phyloP scores from a whole-genome alignment of 2,797 vertebrate genomes.

The Oreonectes daqikongensis region DNA sequence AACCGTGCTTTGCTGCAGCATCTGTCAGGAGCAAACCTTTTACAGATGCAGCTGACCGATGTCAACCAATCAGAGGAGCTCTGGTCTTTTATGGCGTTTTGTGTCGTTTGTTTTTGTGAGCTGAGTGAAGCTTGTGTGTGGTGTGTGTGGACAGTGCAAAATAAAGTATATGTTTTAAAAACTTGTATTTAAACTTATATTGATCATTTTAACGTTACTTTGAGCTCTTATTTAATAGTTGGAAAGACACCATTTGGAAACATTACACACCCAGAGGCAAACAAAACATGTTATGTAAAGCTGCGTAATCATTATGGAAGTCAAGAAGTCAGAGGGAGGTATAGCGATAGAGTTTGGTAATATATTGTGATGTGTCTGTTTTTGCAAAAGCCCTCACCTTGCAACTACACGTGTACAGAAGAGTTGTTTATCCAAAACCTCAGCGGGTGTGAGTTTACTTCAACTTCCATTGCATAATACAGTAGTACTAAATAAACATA shows the following conservation, averaged over 20 bases:
- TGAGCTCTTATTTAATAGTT: neutral
- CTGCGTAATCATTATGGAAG: neutral
- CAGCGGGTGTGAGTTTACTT: neutral
- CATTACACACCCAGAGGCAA: neutral
- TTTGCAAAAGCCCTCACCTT: neutral
- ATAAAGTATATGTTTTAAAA: conserved; percentile 15
- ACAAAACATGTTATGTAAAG: conserved; percentile 14
- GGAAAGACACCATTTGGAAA: neutral
- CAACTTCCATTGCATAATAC: neutral
- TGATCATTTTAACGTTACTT: neutral
- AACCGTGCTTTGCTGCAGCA: neutral
- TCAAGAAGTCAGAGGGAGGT: neutral
- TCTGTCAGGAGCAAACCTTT: conserved; percentile 19
- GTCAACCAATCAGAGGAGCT: conserved; percentile 17
- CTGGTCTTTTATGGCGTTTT: conserved; percentile 26
- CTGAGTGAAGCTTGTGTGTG: conserved; percentile 8
- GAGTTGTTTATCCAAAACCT: neutral
- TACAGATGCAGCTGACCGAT: neutral
- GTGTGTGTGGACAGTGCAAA: conserved; percentile 20
- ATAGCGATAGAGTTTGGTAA: neutral
- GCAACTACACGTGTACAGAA: neutral
- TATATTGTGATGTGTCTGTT: neutral
- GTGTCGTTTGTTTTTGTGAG: conserved; percentile 26
- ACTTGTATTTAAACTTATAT: neutral
- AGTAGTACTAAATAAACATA: neutral